Percentiles rank a stretch among this genome's conserved stretches.
These are phyloP conservation scores for Cheirogaleus major DNA, from an alignment of 2,797 vertebrate genomes.

Conservation along the genomic window DNA sequence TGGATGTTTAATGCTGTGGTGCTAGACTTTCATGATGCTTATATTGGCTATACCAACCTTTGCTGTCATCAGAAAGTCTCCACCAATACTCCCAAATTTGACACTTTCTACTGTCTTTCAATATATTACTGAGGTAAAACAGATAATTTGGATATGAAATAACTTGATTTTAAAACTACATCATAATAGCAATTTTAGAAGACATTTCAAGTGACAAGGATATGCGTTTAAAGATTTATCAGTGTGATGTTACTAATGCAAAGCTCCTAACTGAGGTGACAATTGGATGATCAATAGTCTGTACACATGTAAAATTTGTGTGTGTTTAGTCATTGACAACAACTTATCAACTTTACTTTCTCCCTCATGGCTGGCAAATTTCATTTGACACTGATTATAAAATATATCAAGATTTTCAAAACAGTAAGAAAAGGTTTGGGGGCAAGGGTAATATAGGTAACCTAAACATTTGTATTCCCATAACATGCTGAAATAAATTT, in stretches of 20 bases:
- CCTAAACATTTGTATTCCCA: no score
- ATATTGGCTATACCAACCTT: not conserved
- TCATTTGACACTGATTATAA: conserved; percentile 3
- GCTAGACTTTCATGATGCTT: not conserved
- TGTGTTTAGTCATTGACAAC: not conserved
- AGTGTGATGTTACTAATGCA: not conserved
- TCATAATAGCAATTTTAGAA: conserved; percentile 12
- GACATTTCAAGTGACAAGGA: not conserved
- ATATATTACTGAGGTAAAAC: not conserved
- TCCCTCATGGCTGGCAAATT: not conserved
- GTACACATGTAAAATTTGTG: not conserved
- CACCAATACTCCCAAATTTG: not conserved
- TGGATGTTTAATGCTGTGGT: not conserved
- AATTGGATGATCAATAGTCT: not conserved
- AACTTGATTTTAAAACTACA: not conserved
- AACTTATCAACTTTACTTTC: not conserved
- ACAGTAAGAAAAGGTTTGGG: not conserved
- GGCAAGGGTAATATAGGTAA: no score
- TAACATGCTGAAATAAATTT: no score
- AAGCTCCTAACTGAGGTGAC: not conserved
- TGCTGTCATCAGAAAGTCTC: not conserved
- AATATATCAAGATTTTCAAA: not conserved
- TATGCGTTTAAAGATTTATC: conserved; percentile 13
- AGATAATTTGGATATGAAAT: not conserved
- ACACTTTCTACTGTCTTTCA: not conserved